phyloP scores from a whole-genome alignment of 2,888 invertebrate species.

The Trichopria drosophilae region DNA sequence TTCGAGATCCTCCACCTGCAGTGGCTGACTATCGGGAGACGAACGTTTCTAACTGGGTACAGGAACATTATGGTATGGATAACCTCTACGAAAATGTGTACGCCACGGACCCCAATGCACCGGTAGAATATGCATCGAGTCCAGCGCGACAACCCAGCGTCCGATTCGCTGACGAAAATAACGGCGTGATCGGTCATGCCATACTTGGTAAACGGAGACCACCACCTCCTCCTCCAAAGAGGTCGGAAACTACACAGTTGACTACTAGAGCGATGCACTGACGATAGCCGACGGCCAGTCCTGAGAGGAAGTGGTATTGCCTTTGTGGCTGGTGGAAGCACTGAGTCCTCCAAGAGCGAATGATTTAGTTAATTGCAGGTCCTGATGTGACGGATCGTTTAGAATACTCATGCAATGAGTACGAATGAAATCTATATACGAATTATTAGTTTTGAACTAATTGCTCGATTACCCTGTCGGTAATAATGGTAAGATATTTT shows the following conservation, averaged over 20 bases:
- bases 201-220: slow-evolving; percentile 69
- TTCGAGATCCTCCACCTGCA: slow-evolving; percentile 76
- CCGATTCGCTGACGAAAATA: slow-evolving; percentile 50
- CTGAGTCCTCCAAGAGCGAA: slow-evolving; percentile 31
- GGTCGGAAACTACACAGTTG: slow-evolving; percentile 84
- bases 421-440: too few species aligned
- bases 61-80: slow-evolving; percentile 78
- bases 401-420: too few species aligned
- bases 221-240: slow-evolving; percentile 87
- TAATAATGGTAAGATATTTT: too few species aligned
- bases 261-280: slow-evolving; percentile 62
- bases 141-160: slow-evolving; percentile 46
- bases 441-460: too few species aligned
- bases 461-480: too few species aligned
- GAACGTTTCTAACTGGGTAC: slow-evolving; percentile 87
- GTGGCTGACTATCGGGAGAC: slow-evolving; percentile 77
- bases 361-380: too few species aligned
- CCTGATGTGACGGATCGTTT: too few species aligned
- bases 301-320: slow-evolving; percentile 51
- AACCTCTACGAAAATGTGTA: slow-evolving; percentile 80
- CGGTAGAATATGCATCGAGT: slow-evolving; percentile 56
- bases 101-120: slow-evolving; percentile 58
- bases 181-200: slow-evolving; percentile 54
- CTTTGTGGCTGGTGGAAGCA: slow-evolving; percentile 53
- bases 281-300: slow-evolving; percentile 55